Percentiles rank a stretch among this genome's conserved stretches.
Conservation (phyloP, 2,797 vertebrate species). For the Pantherophis alleghaniensis region DNA sequence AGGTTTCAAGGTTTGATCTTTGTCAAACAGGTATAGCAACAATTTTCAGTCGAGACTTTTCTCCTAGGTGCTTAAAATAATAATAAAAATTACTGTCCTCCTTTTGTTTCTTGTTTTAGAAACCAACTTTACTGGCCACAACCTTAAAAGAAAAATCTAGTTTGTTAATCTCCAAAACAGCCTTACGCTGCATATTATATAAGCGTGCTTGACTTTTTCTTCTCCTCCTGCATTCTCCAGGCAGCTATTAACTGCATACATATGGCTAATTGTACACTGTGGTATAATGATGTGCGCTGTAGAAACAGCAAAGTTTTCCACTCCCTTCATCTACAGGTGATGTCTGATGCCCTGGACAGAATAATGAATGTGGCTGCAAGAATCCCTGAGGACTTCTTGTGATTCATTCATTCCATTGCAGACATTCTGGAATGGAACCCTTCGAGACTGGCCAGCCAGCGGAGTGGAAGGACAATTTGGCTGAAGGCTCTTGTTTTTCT, state of each 20-base stretch:
- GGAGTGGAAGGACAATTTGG: conserved; percentile 47
- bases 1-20: conserved; percentile 4
- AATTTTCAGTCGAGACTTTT: neutral
- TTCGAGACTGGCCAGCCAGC: conserved; percentile 50
- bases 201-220: neutral
- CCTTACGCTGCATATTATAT: neutral
- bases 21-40: conserved; percentile 1
- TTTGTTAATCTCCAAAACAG: conserved; percentile 28
- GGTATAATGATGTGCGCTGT: neutral
- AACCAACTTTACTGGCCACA: neutral
- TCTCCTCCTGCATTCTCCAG: neutral
- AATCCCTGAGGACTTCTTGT: conserved; percentile 5
- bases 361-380: conserved; percentile 40
- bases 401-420: conserved; percentile 54
- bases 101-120: neutral
- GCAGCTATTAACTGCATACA: neutral
- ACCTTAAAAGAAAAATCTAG: neutral
- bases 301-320: conserved; percentile 8
- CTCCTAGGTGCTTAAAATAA: neutral
- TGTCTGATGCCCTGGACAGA: conserved; percentile 46
- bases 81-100: neutral
- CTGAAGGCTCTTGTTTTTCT: conserved; percentile 23
- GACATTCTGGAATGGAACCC: conserved; percentile 56
- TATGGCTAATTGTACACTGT: neutral
- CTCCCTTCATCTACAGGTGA: conserved; percentile 33